These are phyloP conservation scores for Heteromurus nitidus DNA, from an alignment of 2,888 invertebrate species.

Conservation along the genomic window DNA sequence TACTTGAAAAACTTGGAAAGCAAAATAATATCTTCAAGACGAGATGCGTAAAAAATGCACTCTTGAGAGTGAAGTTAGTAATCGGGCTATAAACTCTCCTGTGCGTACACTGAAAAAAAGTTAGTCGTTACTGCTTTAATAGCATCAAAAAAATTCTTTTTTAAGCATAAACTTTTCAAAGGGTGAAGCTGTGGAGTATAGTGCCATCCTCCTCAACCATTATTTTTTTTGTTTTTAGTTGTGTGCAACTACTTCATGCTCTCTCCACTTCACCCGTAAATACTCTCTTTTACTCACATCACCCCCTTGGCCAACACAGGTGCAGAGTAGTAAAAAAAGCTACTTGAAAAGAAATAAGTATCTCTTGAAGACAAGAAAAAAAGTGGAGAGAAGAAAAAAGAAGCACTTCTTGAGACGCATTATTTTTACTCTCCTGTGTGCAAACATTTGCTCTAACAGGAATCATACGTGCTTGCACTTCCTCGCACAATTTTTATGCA, in stretches of 20 bases:
- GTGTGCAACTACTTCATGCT: not conserved
- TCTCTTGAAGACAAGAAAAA: conserved; percentile 4
- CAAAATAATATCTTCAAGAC: too few relatives aligned
- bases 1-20: too few relatives aligned
- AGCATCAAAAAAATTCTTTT: conserved; percentile 1
- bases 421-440: not conserved
- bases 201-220: conserved; percentile 11
- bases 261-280: not conserved
- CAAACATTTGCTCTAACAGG: not conserved
- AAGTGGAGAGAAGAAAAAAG: conserved; percentile 22
- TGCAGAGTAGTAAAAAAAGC: conserved; percentile 9
- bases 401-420: not conserved
- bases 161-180: not conserved
- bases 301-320: conserved; percentile 2
- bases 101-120: not conserved
- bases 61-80: not conserved
- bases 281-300: not conserved
- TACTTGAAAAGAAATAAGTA: conserved; percentile 50
- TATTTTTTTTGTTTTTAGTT: conserved; percentile 10
- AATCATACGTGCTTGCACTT: not conserved
- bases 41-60: not conserved
- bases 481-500: not conserved
- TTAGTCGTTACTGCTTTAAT: not conserved
- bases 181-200: conserved; percentile 13
- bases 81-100: not conserved